These are phyloP conservation scores for Erebia palarica DNA, from an alignment of 2,888 invertebrate genomes.

Conservation along the genomic window DNA sequence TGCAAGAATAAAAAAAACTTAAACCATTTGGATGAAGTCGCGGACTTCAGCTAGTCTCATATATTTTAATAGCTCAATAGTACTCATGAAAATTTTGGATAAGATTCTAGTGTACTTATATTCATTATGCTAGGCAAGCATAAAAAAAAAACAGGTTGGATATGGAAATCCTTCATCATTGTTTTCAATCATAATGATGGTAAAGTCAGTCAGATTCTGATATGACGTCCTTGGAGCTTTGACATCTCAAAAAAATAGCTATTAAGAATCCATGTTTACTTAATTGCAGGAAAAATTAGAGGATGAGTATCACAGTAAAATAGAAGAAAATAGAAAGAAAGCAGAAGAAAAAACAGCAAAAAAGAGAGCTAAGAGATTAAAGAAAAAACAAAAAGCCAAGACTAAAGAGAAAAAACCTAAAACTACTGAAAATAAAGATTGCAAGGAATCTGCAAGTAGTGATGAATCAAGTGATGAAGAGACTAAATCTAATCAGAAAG, in stretches of 20 bases:
- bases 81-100: no score
- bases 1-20: no score
- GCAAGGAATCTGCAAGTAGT: conserved; percentile 52
- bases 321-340: conserved; percentile 87
- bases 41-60: no score
- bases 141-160: no score
- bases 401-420: conserved; percentile 70
- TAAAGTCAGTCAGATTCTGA: background rate
- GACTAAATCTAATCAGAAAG: conserved; percentile 23
- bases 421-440: conserved; percentile 46
- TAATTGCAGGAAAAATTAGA: conserved; percentile 89
- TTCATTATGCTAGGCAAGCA: no score
- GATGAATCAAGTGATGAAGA: conserved; percentile 44
- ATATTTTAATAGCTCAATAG: no score
- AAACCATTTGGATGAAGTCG: no score
- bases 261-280: conserved; percentile 9
- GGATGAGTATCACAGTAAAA: conserved; percentile 89
- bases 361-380: conserved; percentile 93
- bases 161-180: no score
- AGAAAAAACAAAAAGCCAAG: conserved; percentile 84
- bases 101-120: no score
- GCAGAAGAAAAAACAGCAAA: conserved; percentile 94
- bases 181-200: no score
- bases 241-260: no score
- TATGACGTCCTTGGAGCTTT: no score